Evolutionary conservation across 2,888 invertebrate species (phyloP).

Genomic region (Trichacis sp.): DNA sequence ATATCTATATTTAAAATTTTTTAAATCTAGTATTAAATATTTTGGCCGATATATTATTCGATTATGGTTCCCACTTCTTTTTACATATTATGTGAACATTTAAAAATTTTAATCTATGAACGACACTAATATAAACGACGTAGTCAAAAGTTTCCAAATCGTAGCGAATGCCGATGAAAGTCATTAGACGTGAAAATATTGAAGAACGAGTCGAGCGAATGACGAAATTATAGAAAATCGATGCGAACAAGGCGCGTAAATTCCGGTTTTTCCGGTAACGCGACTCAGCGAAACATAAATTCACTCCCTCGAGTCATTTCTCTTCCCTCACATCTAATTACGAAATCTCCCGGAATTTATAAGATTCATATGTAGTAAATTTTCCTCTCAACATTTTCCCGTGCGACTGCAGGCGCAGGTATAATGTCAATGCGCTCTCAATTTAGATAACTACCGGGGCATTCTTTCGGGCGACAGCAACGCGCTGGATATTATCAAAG

Average conservation of each 20-base stretch:
- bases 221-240: slow-evolving; percentile 4
- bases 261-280: not conserved
- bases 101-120: too few species aligned
- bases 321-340: slow-evolving; percentile 4
- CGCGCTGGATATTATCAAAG: slow-evolving; percentile 56
- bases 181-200: not conserved
- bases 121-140: too few species aligned
- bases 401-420: not conserved
- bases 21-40: too few species aligned
- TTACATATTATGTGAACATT: too few species aligned
- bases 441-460: slow-evolving; percentile 23
- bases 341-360: slow-evolving; percentile 8
- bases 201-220: not conserved
- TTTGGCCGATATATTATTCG: too few species aligned
- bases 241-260: slow-evolving; percentile 4
- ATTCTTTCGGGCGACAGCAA: slow-evolving; percentile 16
- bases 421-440: slow-evolving; percentile 17
- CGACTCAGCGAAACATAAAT: slow-evolving; percentile 1
- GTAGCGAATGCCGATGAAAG: too few species aligned
- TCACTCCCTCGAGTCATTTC: not conserved
- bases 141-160: too few species aligned
- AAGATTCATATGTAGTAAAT: slow-evolving; percentile 7
- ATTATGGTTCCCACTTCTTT: too few species aligned
- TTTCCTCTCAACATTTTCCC: slow-evolving; percentile 1
- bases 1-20: too few species aligned